These are phyloP conservation scores for Eilema depressum DNA, from an alignment of 2,888 invertebrate genomes.

Conservation along the genomic window DNA sequence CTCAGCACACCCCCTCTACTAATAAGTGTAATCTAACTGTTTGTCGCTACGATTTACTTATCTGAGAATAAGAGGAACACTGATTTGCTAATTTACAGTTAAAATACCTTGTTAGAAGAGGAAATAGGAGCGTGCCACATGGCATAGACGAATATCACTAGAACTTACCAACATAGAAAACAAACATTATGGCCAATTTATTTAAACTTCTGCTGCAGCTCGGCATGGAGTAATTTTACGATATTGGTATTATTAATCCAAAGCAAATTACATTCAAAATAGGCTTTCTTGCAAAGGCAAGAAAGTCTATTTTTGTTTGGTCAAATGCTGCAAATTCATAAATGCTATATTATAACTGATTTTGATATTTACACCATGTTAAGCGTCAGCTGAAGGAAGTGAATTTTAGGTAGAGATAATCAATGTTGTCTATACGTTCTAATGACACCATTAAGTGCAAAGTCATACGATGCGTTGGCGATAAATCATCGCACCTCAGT, in stretches of 20 bases:
- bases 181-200: background rate
- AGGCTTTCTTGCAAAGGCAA: background rate
- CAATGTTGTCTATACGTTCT: background rate
- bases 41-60: background rate
- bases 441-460: conserved; percentile 1
- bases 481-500: background rate
- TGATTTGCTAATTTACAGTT: background rate
- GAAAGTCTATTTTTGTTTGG: background rate
- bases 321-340: background rate
- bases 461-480: background rate
- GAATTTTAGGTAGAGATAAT: background rate
- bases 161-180: conserved; percentile 11
- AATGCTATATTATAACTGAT: background rate
- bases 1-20: conserved; percentile 4
- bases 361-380: background rate
- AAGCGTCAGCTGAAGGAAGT: background rate
- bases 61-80: background rate
- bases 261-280: background rate
- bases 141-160: conserved; percentile 8
- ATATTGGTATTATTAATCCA: background rate
- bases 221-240: background rate
- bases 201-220: background rate
- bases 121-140: background rate
- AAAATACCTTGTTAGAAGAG: background rate
- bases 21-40: conserved; percentile 4